Conservation (phyloP, 2,888 invertebrate species). For the Eupeodes luniger region DNA sequence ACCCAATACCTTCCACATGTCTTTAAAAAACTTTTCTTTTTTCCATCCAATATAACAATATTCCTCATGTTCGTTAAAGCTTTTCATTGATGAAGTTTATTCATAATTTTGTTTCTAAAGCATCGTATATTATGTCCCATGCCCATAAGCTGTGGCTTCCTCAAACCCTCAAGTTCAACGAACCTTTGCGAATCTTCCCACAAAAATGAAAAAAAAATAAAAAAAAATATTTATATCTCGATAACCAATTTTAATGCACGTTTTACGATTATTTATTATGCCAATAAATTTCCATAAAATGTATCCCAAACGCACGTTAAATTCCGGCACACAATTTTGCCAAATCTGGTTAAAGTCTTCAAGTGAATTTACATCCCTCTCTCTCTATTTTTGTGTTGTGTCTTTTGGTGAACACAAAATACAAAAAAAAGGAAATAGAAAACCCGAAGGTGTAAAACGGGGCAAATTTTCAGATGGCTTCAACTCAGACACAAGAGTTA, state of each 20-base stretch:
- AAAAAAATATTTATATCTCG: constrained; percentile 55
- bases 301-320: constrained; percentile 56
- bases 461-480: not conserved
- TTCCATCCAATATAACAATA: not conserved
- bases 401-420: not conserved
- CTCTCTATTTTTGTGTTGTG: not conserved
- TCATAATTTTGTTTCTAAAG: constrained; percentile 9
- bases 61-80: not conserved
- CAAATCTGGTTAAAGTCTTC: constrained; percentile 47
- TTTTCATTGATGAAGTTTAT: constrained; percentile 30
- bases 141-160: not conserved
- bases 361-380: constrained; percentile 53
- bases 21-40: not conserved
- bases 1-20: not conserved
- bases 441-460: constrained; percentile 22
- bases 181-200: not conserved
- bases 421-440: not conserved
- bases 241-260: constrained; percentile 80
- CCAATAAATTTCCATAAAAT: constrained; percentile 82
- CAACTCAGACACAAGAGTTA: constrained; percentile 11
- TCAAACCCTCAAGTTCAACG: constrained; percentile 14
- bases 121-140: not conserved
- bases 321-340: constrained; percentile 19
- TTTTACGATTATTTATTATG: constrained; percentile 81
- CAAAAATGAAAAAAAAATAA: constrained; percentile 8